Percentiles rank a stretch among this genome's conserved stretches.
These are phyloP conservation scores for Solenodon paradoxus DNA, from an alignment of 2,113 vertebrate species.

Conservation along the genomic window DNA sequence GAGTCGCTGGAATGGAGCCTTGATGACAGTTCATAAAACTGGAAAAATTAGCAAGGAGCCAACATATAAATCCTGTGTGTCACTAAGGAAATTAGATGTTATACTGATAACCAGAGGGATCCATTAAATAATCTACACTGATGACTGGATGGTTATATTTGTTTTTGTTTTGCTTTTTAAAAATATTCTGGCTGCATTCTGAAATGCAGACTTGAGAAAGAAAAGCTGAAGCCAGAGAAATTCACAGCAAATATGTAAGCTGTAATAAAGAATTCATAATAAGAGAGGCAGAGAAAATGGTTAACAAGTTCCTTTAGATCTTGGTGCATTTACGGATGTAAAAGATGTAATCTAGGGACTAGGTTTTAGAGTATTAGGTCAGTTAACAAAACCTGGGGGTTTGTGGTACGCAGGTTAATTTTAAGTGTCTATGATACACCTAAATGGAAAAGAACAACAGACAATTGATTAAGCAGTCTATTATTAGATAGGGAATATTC, in stretches of 20 bases:
- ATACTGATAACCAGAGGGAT: background rate
- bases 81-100: background rate
- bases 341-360: background rate
- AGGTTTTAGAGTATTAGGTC: background rate
- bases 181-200: background rate
- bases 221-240: background rate
- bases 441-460: background rate
- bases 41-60: background rate
- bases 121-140: background rate
- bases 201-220: background rate
- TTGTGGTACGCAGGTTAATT: background rate
- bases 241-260: background rate
- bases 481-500: background rate
- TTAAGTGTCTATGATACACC: background rate
- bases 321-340: background rate
- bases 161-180: conserved; percentile 4
- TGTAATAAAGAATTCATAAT: background rate
- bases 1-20: too few species aligned
- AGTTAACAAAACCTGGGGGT: background rate
- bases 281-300: background rate
- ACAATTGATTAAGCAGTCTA: background rate
- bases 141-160: background rate
- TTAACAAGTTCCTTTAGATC: too few species aligned
- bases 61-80: background rate
- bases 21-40: background rate